phyloP scores from a whole-genome alignment of 2,113 vertebrate species.

The Ageneiosus marmoratus region DNA sequence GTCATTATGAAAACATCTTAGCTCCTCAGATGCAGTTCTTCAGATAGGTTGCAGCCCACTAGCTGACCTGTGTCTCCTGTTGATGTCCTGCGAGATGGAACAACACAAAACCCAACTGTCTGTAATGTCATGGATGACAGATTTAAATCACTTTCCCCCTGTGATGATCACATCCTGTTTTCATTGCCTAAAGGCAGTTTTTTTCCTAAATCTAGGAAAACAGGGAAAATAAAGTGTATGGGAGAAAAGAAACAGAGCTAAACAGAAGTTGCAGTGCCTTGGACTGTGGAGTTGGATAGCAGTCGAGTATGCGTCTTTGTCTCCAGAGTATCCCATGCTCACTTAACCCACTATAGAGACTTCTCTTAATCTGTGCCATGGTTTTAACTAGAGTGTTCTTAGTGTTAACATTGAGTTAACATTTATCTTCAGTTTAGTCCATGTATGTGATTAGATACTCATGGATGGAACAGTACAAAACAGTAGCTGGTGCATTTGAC shows the following conservation, averaged over 20 bases:
- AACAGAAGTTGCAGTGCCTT: not conserved
- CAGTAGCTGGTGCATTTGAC: not conserved
- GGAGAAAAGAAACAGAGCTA: not conserved
- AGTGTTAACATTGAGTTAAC: not conserved
- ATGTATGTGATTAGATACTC: not conserved
- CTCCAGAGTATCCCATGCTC: not conserved
- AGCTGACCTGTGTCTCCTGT: slow-evolving; percentile 26
- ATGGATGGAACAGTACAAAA: not conserved
- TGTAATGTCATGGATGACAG: slow-evolving; percentile 57
- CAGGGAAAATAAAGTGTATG: not conserved
- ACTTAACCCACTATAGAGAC: not conserved
- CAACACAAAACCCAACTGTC: slow-evolving; percentile 39
- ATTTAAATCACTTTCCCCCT: slow-evolving; percentile 56
- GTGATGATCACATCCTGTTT: slow-evolving; percentile 54
- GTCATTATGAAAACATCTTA: not conserved
- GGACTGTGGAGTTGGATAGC: not conserved
- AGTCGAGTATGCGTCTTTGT: not conserved
- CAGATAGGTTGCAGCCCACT: not conserved
- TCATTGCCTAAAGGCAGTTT: slow-evolving; percentile 47
- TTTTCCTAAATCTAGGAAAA: slow-evolving; percentile 1
- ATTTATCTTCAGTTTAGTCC: not conserved
- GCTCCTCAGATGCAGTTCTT: not conserved
- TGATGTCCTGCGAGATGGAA: slow-evolving; percentile 50
- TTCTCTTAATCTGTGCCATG: not conserved
- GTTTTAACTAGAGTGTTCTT: not conserved